Percentiles rank a stretch among this genome's conserved stretches.
These are phyloP conservation scores for Heterochromis multidens DNA, from an alignment of 2,113 vertebrate genomes.

Conservation along the genomic window DNA sequence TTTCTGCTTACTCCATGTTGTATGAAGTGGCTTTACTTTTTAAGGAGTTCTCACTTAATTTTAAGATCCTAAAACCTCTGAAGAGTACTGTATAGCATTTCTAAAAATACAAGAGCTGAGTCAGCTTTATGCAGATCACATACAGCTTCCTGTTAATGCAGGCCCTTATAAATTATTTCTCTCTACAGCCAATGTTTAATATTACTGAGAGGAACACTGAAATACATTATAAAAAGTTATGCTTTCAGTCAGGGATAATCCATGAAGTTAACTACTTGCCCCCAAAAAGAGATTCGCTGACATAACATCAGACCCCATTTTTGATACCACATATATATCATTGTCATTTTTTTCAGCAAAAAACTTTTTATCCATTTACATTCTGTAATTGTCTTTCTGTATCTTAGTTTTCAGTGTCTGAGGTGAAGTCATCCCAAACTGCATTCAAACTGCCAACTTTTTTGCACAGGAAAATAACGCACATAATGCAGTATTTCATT, in stretches of 20 bases:
- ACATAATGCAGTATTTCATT: neutral
- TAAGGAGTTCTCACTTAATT: neutral
- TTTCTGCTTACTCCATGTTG: neutral
- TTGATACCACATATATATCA: neutral
- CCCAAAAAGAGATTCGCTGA: neutral
- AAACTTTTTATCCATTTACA: neutral
- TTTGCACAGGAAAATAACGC: too few relatives aligned
- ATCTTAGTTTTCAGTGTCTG: neutral
- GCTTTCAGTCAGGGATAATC: neutral
- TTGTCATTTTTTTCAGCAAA: neutral
- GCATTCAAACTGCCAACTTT: too few relatives aligned
- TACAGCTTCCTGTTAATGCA: neutral
- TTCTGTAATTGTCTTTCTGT: neutral
- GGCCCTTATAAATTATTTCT: neutral
- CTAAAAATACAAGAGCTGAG: conserved; percentile 5
- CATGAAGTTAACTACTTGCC: neutral
- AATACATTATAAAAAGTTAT: neutral
- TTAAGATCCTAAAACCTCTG: neutral
- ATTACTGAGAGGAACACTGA: neutral
- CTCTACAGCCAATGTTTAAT: neutral
- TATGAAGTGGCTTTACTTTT: neutral
- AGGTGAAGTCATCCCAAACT: neutral
- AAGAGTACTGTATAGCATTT: neutral
- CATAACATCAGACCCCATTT: neutral
- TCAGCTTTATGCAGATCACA: conserved; percentile 4